Evolutionary conservation across 2,888 invertebrate genomes (phyloP).

Genomic region (Caenorhabditis zanzibari): DNA sequence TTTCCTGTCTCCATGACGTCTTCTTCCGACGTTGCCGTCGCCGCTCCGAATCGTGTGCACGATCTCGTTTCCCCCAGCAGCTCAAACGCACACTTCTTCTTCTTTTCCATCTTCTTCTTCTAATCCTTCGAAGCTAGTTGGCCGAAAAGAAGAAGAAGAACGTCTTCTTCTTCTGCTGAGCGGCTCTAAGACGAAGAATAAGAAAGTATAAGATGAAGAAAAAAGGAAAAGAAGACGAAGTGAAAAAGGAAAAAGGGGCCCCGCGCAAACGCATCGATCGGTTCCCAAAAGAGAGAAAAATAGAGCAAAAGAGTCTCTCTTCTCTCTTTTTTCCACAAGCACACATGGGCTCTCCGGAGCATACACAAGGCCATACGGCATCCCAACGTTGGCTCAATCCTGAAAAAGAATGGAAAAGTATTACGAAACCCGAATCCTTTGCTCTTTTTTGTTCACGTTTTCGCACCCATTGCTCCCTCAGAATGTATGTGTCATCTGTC

Average conservation of each 20-base stretch:
- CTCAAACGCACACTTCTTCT: conserved; percentile 44
- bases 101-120: conserved; percentile 41
- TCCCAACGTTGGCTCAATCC: conserved; percentile 35
- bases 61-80: conserved; percentile 30
- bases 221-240: conserved; percentile 42
- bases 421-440: conserved; percentile 53
- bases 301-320: conserved; percentile 29
- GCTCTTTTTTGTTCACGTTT: conserved; percentile 28
- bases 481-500: conserved; percentile 49
- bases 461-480: conserved; percentile 36
- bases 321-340: conserved; percentile 25
- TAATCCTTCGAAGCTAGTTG: conserved; percentile 55
- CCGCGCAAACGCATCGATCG: conserved; percentile 60
- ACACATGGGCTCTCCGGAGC: conserved; percentile 33
- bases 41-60: conserved; percentile 43
- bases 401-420: conserved; percentile 45
- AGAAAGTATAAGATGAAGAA: conserved; percentile 46
- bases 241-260: conserved; percentile 33
- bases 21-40: conserved; percentile 39
- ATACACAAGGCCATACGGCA: conserved; percentile 22
- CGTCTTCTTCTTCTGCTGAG: conserved; percentile 46
- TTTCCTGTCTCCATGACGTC: conserved; percentile 62
- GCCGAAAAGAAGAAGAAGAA: conserved; percentile 43
- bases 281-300: conserved; percentile 42
- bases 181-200: conserved; percentile 49